Percentiles rank a stretch among this genome's conserved stretches.
Conservation (phyloP, 1,140 invertebrate genomes). For the Harlomillsia oculata region DNA sequence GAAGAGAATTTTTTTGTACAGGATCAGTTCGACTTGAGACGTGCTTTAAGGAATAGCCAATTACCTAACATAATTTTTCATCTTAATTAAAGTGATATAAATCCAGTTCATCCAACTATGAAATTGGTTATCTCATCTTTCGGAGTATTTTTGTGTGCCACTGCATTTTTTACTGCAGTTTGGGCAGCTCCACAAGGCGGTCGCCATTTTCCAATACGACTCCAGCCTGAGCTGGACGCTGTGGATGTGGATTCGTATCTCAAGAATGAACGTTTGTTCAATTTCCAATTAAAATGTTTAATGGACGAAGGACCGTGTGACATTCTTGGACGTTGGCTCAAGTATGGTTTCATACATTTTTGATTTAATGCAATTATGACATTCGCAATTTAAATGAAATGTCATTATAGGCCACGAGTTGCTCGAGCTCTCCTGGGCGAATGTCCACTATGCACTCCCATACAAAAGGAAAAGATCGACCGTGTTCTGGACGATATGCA, state of each 20-base stretch:
- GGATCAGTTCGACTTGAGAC: too few species aligned
- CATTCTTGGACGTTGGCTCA: conserved; percentile 10
- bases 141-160: too few species aligned
- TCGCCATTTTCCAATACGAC: neutral
- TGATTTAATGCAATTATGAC: neutral
- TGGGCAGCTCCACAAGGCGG: neutral
- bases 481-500: conserved; percentile 4
- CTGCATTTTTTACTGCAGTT: too few species aligned
- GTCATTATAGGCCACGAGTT: conserved; percentile 1
- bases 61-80: too few species aligned
- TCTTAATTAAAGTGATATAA: too few species aligned
- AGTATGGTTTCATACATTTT: neutral
- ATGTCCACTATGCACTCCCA: conserved; percentile 9
- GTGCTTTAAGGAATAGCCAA: too few species aligned
- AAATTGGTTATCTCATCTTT: too few species aligned
- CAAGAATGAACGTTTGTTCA: conserved; percentile 8
- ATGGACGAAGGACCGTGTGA: conserved; percentile 23
- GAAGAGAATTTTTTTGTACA: too few species aligned
- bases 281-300: conserved; percentile 20
- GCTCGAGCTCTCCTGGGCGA: conserved; percentile 5
- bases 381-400: neutral
- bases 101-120: too few species aligned
- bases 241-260: conserved; percentile 20
- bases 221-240: conserved; percentile 19
- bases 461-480: conserved; percentile 6